Percentiles rank a stretch among this genome's conserved stretches.
Conservation (phyloP, 2,113 vertebrate genomes). For the Gnathonemus longibarbis region DNA sequence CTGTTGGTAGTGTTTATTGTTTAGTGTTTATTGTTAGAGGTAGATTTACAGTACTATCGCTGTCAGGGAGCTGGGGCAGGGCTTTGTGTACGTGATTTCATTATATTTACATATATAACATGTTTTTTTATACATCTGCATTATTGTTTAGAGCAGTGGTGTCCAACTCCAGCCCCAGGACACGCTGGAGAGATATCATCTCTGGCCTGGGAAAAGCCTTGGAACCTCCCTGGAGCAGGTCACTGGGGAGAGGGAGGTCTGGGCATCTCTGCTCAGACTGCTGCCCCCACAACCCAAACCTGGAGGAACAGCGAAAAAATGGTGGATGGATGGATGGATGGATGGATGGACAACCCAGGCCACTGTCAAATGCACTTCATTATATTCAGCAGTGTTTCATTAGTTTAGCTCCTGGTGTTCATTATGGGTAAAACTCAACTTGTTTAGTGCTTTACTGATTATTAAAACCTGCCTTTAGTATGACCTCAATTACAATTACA, state of each 20-base stretch:
- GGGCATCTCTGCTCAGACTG: not conserved
- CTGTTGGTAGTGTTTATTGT: too few species aligned
- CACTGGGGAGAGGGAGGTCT: not conserved
- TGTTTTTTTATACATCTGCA: too few species aligned
- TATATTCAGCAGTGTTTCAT: not conserved
- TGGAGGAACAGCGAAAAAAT: not conserved
- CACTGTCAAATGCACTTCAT: not conserved
- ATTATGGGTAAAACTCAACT: not conserved
- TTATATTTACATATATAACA: too few species aligned
- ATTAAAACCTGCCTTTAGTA: not conserved
- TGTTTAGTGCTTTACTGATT: not conserved
- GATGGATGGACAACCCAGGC: not conserved
- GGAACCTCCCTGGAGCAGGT: not conserved
- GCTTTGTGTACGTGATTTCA: too few species aligned
- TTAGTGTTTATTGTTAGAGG: too few species aligned
- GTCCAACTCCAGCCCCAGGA: not conserved
- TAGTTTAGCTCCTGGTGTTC: not conserved
- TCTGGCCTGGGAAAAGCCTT: not conserved
- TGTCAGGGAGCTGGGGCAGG: too few species aligned
- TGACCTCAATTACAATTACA: not conserved
- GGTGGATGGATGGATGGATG: not conserved
- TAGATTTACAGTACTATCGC: too few species aligned
- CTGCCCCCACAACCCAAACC: not conserved
- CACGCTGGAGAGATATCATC: not conserved
- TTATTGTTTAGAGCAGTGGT: too few species aligned